Evolutionary conservation across 2,888 invertebrate genomes (phyloP).

Genomic region (Orchestes rusci): DNA sequence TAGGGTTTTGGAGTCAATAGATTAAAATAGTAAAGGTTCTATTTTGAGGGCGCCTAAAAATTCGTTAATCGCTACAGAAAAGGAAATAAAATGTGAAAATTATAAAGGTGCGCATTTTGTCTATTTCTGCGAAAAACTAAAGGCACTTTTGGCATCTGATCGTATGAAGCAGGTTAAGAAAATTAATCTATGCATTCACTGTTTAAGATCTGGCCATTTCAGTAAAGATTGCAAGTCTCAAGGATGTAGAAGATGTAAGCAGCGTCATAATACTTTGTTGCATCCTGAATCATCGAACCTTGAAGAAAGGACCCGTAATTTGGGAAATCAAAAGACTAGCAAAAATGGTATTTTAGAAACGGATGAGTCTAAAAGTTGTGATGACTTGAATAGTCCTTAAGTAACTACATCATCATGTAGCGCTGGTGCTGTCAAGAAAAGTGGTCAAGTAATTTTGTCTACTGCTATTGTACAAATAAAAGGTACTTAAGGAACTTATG

Average conservation of each 20-base stretch:
- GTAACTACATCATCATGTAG: no score
- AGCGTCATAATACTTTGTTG: slow-evolving; percentile 3
- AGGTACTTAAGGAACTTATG: background rate
- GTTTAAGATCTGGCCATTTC: slow-evolving; percentile 4
- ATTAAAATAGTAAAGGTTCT: background rate
- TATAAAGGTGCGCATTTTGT: slow-evolving; percentile 11
- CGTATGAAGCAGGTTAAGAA: background rate
- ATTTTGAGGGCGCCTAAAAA: background rate
- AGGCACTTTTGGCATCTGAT: slow-evolving; percentile 1
- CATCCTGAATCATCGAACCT: no score
- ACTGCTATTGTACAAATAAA: background rate
- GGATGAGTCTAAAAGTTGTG: no score
- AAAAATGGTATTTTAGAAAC: no score
- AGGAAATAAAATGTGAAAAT: background rate
- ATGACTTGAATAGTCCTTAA: no score
- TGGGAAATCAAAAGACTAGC: no score
- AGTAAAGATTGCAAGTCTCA: background rate
- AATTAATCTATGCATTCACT: slow-evolving; percentile 13
- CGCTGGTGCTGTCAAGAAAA: background rate
- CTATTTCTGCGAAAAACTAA: slow-evolving; percentile 12
- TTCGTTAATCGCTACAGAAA: no score
- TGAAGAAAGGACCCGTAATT: no score
- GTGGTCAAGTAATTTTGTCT: background rate
- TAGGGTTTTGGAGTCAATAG: slow-evolving; percentile 1
- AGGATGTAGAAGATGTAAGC: background rate